phyloP scores from a whole-genome alignment of 2,113 vertebrate genomes.

The Poecilia latipinna region DNA sequence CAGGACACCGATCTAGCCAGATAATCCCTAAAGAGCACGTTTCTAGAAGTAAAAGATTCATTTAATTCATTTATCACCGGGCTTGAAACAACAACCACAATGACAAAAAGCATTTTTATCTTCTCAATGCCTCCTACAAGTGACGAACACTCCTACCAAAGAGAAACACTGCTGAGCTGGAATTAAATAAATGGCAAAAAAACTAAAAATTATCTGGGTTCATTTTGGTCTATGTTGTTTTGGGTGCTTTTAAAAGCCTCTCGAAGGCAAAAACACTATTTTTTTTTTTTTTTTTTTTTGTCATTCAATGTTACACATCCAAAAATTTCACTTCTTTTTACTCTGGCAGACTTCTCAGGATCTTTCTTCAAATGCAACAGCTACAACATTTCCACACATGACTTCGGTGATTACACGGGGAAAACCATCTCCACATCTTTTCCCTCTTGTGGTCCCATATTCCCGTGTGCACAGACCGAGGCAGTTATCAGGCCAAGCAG shows the following conservation, averaged over 20 bases:
- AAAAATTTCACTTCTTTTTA: not conserved
- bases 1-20: not conserved
- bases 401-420: too few relatives aligned
- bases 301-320: not conserved
- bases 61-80: not conserved
- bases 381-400: not conserved
- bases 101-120: not conserved
- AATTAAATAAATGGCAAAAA: not conserved
- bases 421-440: constrained; percentile 24
- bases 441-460: constrained; percentile 23
- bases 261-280: not conserved
- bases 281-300: not conserved
- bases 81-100: not conserved
- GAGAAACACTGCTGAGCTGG: not conserved
- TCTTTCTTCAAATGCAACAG: constrained; percentile 41
- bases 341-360: constrained; percentile 3
- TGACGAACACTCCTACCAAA: not conserved
- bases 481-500: constrained; percentile 60
- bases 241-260: too few relatives aligned
- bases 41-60: not conserved
- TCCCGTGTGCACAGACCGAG: constrained; percentile 25
- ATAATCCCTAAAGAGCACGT: not conserved
- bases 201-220: not conserved
- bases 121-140: not conserved
- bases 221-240: not conserved